Evolutionary conservation across 2,888 invertebrate species (phyloP).

Genomic region (Acleris laterana): DNA sequence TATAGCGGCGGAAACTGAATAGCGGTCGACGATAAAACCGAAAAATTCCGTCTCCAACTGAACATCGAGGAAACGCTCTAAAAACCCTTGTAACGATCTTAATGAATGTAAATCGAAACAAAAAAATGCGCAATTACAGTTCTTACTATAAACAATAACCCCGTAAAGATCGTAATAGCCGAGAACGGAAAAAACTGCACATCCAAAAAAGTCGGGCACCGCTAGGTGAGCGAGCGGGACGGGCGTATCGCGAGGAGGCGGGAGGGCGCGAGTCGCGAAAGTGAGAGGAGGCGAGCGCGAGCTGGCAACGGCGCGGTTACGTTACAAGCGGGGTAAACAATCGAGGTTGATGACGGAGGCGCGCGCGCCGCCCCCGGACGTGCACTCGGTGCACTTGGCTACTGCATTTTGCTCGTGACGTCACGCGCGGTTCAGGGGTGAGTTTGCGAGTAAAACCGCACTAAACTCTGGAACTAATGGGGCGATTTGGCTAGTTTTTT

Average conservation of each 20-base stretch:
- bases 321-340: slow-evolving; percentile 81
- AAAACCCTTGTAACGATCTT: slow-evolving; percentile 22
- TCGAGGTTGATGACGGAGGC: slow-evolving; percentile 73
- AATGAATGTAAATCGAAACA: slow-evolving; percentile 32
- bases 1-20: slow-evolving; percentile 45
- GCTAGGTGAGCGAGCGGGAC: slow-evolving; percentile 73
- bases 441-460: slow-evolving; percentile 3
- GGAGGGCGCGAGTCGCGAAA: slow-evolving; percentile 71
- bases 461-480: no score
- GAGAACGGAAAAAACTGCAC: slow-evolving; percentile 78
- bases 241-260: slow-evolving; percentile 51
- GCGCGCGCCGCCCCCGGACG: slow-evolving; percentile 72
- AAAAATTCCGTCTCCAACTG: not conserved
- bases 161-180: slow-evolving; percentile 69
- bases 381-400: slow-evolving; percentile 56
- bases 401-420: slow-evolving; percentile 64
- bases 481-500: not conserved
- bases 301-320: slow-evolving; percentile 79
- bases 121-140: slow-evolving; percentile 45
- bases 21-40: slow-evolving; percentile 21
- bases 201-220: slow-evolving; percentile 82
- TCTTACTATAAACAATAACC: slow-evolving; percentile 64
- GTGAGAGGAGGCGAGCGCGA: slow-evolving; percentile 79
- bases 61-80: slow-evolving; percentile 14
- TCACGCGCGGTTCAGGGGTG: slow-evolving; percentile 50